Evolutionary conservation across 2,797 vertebrate genomes (phyloP), one percentile per base, ranked within the genome.

Genomic region (Moxostoma hubbsi): DNA sequence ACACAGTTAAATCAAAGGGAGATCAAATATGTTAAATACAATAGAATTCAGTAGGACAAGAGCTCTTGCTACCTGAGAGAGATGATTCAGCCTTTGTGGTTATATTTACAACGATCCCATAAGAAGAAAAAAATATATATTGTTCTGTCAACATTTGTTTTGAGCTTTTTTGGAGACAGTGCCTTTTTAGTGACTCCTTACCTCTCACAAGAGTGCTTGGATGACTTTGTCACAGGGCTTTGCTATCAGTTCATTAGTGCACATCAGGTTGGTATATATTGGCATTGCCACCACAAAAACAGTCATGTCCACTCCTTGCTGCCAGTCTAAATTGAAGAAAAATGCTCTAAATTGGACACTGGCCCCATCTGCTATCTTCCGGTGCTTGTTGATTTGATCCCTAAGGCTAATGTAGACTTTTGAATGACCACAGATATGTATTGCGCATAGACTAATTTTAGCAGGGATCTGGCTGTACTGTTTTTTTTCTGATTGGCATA

Each of bases 101-200:
- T 47, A 46, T 83, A 91, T 92, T 90, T 91, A 90, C 92, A 93
- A 87, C 53, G 43, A 69, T 76, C 88, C 89, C 89, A 87, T 92
- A 92, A 91, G 89, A 86, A 83, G 80, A 49, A 87, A 80, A 46
- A 54, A 85, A 90, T 92, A 93, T 93, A 91, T 79, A 76, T 87
- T 86, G 84, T 75, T 73, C 58, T 66, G 73, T 81, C 87, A 85
- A 85, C 84, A 69, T 80, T 82, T 72, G 85, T 86, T 92, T 90
- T 91, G 86, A 85, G 68, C 88, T n/a, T 85, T 82, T 85, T 85
- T 75, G 12, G 45, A 79, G 81, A 78, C 66, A 36, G 6, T 82
- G 88, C 92, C 89, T 88, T 91, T 88, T 90, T 62, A 67, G 78
- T 77, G 76, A 87, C 75, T 80, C 82, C 12, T 50, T 49, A 49